These are phyloP conservation scores for Martes martes DNA, from an alignment of 2,113 vertebrate genomes.

Conservation along the genomic window DNA sequence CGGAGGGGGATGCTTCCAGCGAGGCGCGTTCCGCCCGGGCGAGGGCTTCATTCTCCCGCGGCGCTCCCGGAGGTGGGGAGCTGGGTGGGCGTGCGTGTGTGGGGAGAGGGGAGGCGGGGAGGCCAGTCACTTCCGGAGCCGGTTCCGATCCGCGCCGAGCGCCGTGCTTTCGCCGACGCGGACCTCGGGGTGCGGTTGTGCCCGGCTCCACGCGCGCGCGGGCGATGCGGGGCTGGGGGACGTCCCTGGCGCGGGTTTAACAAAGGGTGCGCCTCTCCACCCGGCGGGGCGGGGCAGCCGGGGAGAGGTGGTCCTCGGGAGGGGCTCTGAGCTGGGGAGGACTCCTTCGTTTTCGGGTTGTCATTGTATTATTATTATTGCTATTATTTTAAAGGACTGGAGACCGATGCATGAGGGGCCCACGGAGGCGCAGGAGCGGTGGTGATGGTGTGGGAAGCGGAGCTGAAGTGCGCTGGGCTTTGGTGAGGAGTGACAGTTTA, in stretches of 20 bases:
- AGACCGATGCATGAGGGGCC: conserved; percentile 56
- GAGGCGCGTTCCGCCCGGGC: not conserved
- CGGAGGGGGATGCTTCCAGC: not conserved
- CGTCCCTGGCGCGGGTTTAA: not conserved
- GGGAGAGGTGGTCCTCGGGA: not conserved
- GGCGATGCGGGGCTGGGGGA: not conserved
- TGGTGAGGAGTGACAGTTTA: conserved; percentile 75
- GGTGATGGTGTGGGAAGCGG: conserved; percentile 79
- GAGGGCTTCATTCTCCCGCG: conserved; percentile 22
- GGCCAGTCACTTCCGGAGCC: conserved; percentile 43
- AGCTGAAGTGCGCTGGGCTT: conserved; percentile 66
- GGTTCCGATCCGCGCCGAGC: not conserved
- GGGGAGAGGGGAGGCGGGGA: not conserved
- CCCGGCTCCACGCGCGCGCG: not conserved
- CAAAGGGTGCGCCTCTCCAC: conserved; percentile 57
- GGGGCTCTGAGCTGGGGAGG: not conserved
- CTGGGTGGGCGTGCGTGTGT: conserved; percentile 57
- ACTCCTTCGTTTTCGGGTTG: not conserved
- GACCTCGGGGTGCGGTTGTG: not conserved
- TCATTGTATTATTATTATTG: conserved; percentile 21
- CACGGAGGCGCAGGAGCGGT: not conserved
- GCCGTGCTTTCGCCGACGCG: not conserved
- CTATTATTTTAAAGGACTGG: not conserved
- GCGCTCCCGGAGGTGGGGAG: conserved; percentile 56
- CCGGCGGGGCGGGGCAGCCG: not conserved